Conservation (phyloP, 64 coral and sea anemone genomes). For the Platygyra sinensis region DNA sequence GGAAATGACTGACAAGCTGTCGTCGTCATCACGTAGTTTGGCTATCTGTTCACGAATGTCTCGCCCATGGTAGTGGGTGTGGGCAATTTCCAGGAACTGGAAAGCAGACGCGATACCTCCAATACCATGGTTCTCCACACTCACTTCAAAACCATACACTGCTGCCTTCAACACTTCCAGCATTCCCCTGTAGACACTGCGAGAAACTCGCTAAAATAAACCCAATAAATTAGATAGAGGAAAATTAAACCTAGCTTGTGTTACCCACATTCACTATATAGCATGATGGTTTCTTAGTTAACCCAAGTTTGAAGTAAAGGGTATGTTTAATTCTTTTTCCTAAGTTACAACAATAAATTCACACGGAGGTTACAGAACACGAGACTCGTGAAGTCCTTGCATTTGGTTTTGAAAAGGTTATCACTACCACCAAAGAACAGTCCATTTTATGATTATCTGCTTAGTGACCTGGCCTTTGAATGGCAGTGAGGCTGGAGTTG, state of each 20-base stretch:
- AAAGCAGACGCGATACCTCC: constrained; percentile 85
- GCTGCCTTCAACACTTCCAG: constrained; percentile 71
- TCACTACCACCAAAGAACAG: no score
- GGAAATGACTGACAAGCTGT: constrained; percentile 77
- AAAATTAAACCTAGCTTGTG: background rate
- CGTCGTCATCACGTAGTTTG: constrained; percentile 69
- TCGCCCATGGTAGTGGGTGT: constrained; percentile 86
- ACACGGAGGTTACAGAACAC: no score
- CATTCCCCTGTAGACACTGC: constrained; percentile 85
- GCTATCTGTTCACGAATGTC: constrained; percentile 73
- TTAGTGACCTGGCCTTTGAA: no score
- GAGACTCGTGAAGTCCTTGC: no score
- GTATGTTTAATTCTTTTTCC: no score
- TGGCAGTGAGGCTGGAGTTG: no score
- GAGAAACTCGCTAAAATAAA: constrained; percentile 71
- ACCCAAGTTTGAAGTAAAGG: no score
- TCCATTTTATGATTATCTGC: no score
- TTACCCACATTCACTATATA: no score
- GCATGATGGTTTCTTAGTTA: no score
- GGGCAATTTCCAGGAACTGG: constrained; percentile 89
- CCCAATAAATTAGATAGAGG: background rate
- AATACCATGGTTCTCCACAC: constrained; percentile 74
- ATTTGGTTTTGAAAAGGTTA: no score
- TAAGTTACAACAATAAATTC: no score
- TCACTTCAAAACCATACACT: constrained; percentile 75